A percentile compares a stretch with the other conserved stretches of the same genome.
phyloP scores from a whole-genome alignment of 2,888 invertebrate species.

The Anthophora plumipes region DNA sequence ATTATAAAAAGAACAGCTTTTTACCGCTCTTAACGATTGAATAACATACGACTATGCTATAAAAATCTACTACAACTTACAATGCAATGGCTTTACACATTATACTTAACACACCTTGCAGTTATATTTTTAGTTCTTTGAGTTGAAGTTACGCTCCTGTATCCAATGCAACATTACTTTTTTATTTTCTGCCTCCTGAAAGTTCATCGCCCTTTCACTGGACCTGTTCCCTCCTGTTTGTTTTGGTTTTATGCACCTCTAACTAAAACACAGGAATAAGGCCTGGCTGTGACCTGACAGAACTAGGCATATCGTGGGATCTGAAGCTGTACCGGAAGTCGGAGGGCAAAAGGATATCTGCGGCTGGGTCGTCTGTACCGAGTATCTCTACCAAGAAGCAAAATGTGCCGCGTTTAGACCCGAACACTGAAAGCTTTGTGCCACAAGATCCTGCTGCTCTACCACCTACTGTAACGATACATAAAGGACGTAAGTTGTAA shows the following conservation, averaged over 20 bases:
- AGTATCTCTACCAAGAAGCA: constrained; percentile 75
- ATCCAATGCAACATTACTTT: constrained; percentile 49
- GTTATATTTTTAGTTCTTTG: constrained; percentile 51
- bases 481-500: constrained; percentile 85
- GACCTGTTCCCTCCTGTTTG: constrained; percentile 78
- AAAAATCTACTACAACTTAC: not conserved
- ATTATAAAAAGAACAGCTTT: not conserved
- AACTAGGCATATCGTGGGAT: constrained; percentile 89
- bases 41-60: not conserved
- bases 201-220: constrained; percentile 44
- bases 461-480: constrained; percentile 86
- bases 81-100: constrained; percentile 21
- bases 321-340: constrained; percentile 82
- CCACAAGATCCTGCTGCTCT: constrained; percentile 85
- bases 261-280: constrained; percentile 87
- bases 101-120: constrained; percentile 20
- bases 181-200: constrained; percentile 64
- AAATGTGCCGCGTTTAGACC: constrained; percentile 85
- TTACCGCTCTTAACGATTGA: not conserved
- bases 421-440: constrained; percentile 86
- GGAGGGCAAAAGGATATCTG: constrained; percentile 78
- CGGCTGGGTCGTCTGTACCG: constrained; percentile 74
- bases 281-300: constrained; percentile 94
- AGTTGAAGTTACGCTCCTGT: constrained; percentile 56
- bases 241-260: constrained; percentile 81